Conservation (phyloP, 2,797 vertebrate genomes). For the Malacoraja senta region DNA sequence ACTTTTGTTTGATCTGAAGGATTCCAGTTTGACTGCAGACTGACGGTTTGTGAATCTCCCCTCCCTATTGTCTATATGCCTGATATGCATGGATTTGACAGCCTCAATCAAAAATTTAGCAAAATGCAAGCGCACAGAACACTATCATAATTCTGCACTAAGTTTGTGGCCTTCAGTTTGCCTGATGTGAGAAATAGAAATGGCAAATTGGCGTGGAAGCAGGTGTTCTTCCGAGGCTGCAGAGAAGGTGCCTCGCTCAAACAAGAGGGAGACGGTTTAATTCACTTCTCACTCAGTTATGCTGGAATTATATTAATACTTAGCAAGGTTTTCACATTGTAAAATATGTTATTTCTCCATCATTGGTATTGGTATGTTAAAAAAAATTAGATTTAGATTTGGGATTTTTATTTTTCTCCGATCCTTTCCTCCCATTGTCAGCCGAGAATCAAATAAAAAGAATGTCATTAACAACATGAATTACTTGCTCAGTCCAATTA, state of each 20-base stretch:
- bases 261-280: not conserved
- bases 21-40: not conserved
- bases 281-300: not conserved
- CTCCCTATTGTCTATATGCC: not conserved
- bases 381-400: not conserved
- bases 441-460: not conserved
- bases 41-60: not conserved
- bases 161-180: not conserved
- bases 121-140: not conserved
- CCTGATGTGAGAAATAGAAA: slow-evolving; percentile 22
- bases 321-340: not conserved
- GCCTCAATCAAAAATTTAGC: not conserved
- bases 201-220: not conserved
- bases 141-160: not conserved
- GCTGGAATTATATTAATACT: not conserved
- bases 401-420: not conserved
- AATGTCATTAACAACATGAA: not conserved
- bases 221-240: not conserved
- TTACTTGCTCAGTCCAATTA: not conserved
- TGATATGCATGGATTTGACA: not conserved
- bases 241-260: not conserved
- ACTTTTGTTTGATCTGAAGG: not conserved
- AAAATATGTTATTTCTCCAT: not conserved
- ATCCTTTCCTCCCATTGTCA: not conserved
- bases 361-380: not conserved